Base-by-base conservation (phyloP, 2,113 vertebrate species). In the Saguinus midas region DNA sequence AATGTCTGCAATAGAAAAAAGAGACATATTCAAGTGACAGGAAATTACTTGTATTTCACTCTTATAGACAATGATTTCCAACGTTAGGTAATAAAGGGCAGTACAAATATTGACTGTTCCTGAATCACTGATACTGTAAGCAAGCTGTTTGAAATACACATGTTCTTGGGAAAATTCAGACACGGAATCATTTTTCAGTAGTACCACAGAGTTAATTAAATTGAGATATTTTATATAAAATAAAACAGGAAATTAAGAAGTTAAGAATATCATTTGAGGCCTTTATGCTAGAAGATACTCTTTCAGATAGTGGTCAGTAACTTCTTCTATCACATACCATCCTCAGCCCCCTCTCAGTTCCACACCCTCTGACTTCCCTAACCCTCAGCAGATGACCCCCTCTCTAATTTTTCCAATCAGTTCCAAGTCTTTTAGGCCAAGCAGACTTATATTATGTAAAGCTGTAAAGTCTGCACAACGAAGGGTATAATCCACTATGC, bases 21-120 rank as follows among this genome's bases (percentile, higher is more conserved):
- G 25, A 68, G 75, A 35, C 48, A 75, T 37, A 23, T 82, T 89
- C 83, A 35, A 11, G 16, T 29, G 4, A 95, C 85, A 87, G 82
- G 75, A 97, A 91, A 57, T 13, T 25, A 55, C 70, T 87, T 76
- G 17, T 32, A 72, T 80, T 92, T 88, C 91, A 80, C 84, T 75
- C 70, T 68, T 70, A 75, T 11, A 94, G 61, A 78, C 58, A 95
- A 97, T 86, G 79, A 89, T 91, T 97, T 93, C 23, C 50, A 94
- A 75, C 29, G 21, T 48, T 88, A 87, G 81, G 32, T 90, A 64
- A 95, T 35, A 83, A 48, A 95, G 12, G 40, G 20, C 72, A 84
- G 48, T 89, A 70, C 84, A 95, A 95, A 94, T 97, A 95, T 58
- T 92, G 72, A 97, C 96, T 48, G 52, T 93, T 84, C 75, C 61